phyloP scores from a whole-genome alignment of 2,888 invertebrate species.

The Hetaerina titia region DNA sequence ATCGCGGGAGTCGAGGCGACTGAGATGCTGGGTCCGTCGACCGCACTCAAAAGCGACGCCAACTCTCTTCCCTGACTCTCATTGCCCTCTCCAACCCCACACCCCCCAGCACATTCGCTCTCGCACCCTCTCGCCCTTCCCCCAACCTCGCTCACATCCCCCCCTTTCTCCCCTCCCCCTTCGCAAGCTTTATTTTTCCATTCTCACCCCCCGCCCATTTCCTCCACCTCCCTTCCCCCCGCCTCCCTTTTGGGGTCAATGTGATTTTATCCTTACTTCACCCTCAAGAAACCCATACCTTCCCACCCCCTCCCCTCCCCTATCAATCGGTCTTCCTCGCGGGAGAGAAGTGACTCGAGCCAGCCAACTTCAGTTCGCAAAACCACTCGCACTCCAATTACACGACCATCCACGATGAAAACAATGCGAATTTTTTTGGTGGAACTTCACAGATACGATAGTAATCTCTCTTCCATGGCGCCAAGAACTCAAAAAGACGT shows the following conservation, averaged over 20 bases:
- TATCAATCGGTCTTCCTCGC: no score
- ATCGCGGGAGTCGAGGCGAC: not conserved
- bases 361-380: not conserved
- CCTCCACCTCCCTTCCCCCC: not conserved
- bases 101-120: not conserved
- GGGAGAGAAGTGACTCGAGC: not conserved
- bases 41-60: not conserved
- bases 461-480: not conserved
- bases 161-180: not conserved
- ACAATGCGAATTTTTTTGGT: no score
- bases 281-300: not conserved
- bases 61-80: not conserved
- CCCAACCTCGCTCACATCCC: not conserved
- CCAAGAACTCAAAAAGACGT: not conserved
- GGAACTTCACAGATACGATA: no score
- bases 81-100: not conserved
- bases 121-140: not conserved
- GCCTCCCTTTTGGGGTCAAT: not conserved
- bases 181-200: no score
- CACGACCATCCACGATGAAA: not conserved
- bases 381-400: not conserved
- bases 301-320: not conserved
- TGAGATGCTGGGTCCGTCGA: slow-evolving; percentile 33
- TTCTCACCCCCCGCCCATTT: no score
- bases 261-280: not conserved